phyloP scores from a whole-genome alignment of 2,113 vertebrate species.

The Cervus canadensis region DNA sequence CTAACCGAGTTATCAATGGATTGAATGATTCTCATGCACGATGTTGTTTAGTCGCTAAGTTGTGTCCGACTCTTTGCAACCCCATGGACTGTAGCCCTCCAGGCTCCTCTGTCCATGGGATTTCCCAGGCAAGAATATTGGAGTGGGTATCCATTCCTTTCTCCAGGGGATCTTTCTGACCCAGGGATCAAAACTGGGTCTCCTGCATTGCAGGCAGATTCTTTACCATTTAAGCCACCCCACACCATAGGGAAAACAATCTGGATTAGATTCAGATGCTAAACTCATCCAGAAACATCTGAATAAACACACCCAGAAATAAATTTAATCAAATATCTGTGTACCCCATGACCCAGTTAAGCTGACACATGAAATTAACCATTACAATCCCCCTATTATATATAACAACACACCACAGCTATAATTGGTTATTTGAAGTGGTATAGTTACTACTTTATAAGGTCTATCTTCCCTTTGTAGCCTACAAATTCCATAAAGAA shows the following conservation, averaged over 20 bases:
- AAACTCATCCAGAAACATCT: not conserved
- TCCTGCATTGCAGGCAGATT: not conserved
- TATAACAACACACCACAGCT: not conserved
- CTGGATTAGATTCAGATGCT: not conserved
- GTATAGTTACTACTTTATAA: not conserved
- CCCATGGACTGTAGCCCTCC: not conserved
- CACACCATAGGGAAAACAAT: not conserved
- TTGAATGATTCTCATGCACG: not conserved
- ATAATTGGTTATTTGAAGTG: not conserved
- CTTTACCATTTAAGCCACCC: not conserved
- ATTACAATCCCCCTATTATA: not conserved
- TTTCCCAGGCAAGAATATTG: not conserved
- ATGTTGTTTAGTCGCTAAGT: not conserved
- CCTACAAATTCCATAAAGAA: not conserved
- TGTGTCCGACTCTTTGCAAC: not conserved
- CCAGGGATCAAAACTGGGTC: not conserved
- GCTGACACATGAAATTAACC: not conserved
- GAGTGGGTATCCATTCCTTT: not conserved
- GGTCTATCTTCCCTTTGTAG: slow-evolving; percentile 3
- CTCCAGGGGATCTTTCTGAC: not conserved
- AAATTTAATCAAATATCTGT: not conserved
- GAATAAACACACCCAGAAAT: not conserved
- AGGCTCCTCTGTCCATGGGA: not conserved
- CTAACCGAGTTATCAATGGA: not conserved
- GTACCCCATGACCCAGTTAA: not conserved